phyloP scores from a whole-genome alignment of 2,888 invertebrate species.

The Griposia aprilina region DNA sequence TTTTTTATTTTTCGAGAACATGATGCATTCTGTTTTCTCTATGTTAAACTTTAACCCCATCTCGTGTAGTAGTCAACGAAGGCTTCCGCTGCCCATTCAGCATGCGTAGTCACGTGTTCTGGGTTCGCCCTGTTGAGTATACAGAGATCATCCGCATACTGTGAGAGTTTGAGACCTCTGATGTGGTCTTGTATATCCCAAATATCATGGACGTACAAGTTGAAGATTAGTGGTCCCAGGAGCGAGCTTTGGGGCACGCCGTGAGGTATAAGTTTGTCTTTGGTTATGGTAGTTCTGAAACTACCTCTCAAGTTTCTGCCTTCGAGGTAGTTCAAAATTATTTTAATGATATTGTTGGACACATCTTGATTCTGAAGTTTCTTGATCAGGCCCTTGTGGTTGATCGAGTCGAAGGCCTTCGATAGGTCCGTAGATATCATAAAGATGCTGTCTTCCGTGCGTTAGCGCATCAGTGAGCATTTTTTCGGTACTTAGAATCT shows the following conservation, averaged over 20 bases:
- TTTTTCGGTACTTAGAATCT: no score
- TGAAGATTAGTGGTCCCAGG: background rate
- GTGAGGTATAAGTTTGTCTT: background rate
- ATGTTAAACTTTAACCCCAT: constrained; percentile 29
- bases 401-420: no score
- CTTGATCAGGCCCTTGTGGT: background rate
- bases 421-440: no score
- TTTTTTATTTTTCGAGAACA: constrained; percentile 26
- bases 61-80: constrained; percentile 23
- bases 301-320: constrained; percentile 3
- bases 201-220: background rate
- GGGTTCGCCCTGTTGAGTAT: constrained; percentile 27
- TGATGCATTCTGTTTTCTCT: constrained; percentile 34
- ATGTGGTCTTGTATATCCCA: constrained; percentile 31
- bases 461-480: no score
- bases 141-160: constrained; percentile 34
- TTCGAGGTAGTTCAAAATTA: background rate
- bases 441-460: no score
- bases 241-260: background rate
- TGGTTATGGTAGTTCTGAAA: constrained; percentile 18
- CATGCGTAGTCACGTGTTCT: constrained; percentile 13
- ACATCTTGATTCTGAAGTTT: background rate
- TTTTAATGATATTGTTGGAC: background rate
- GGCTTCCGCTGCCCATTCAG: constrained; percentile 15
- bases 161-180: constrained; percentile 28